Evolutionary conservation across 2,113 vertebrate genomes (phyloP), one percentile per base, ranked within the genome.

Genomic region (Dicerorhinus sumatrensis): DNA sequence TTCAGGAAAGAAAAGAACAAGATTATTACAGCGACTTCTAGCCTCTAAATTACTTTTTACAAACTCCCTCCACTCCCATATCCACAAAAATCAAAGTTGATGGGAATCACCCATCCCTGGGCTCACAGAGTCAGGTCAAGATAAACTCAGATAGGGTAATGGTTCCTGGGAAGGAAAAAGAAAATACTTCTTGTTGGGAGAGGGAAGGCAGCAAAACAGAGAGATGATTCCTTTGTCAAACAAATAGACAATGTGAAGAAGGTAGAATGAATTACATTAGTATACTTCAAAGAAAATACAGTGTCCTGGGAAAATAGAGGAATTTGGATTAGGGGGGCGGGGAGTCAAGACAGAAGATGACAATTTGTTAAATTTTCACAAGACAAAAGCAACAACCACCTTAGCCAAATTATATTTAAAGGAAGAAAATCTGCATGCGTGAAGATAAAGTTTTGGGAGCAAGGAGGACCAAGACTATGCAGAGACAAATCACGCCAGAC

Each of bases 311-410:
- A 63, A 91, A 92, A 87, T 16, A n/a, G 11, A 8, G 4, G 29
- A 91, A 88, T 69, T 46, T 58, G 54, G 42, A 58, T 73, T 63
- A 84, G 39, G 0, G 11, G 10, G 76, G 76, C 48, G 54, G 73
- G 72, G 73, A 58, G 5, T 85, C 23, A 93, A 85, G 67, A 58
- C 0, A 65, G 21, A 46, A 86, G 20, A 85, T 36, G 67, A 73
- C 13, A 91, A 31, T 46, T 42, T 63, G 39, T 5, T 58, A 76
- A 73, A 92, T 89, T 95, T 97, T 97, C 89, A 92, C 4, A 63
- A 56, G 42, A 46, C 23, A 84, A 91, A 69, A 27, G 18, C 42
- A 81, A 81, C 23, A 92, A 73, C 4, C 33, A 56, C 9, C 20
- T 84, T 82, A 81, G 48, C 18, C 39, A 94, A 84, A 81, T 81